Percentiles rank a stretch among this genome's conserved stretches.
phyloP scores from a whole-genome alignment of 2,797 vertebrate species.

The Mus spretus region DNA sequence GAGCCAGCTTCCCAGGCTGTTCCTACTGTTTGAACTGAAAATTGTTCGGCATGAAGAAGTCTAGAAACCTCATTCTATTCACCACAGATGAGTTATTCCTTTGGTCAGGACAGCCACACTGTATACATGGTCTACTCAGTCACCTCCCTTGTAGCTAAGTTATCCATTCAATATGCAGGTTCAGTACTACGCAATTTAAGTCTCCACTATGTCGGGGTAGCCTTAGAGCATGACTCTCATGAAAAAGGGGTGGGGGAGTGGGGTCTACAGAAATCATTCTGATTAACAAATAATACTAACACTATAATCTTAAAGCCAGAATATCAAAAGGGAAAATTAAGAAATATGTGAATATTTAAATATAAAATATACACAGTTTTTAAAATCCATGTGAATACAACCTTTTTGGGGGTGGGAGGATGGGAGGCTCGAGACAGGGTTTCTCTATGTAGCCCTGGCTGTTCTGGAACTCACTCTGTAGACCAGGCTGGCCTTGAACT shows the following conservation, averaged over 20 bases:
- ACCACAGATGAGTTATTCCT: not conserved
- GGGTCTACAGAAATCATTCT: not conserved
- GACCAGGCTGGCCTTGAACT: no score
- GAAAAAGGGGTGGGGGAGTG: not conserved
- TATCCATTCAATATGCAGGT: not conserved
- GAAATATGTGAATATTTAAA: constrained; percentile 24
- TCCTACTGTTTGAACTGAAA: not conserved
- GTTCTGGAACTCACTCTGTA: no score
- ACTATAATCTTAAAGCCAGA: constrained; percentile 14
- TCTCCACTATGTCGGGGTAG: not conserved
- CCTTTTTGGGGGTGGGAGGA: no score
- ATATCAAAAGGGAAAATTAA: constrained; percentile 46
- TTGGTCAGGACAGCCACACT: not conserved
- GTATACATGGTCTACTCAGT: not conserved
- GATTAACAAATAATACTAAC: not conserved
- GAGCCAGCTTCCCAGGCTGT: not conserved
- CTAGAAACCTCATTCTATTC: not conserved
- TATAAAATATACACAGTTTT: constrained; percentile 36
- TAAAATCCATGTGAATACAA: not conserved
- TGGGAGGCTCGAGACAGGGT: no score
- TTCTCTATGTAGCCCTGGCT: no score
- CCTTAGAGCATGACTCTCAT: not conserved
- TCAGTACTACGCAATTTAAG: not conserved
- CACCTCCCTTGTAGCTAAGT: not conserved
- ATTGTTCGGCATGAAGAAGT: not conserved